Base-by-base conservation (phyloP, 2,888 invertebrate genomes). In the Cataglyphis cursor region DNA sequence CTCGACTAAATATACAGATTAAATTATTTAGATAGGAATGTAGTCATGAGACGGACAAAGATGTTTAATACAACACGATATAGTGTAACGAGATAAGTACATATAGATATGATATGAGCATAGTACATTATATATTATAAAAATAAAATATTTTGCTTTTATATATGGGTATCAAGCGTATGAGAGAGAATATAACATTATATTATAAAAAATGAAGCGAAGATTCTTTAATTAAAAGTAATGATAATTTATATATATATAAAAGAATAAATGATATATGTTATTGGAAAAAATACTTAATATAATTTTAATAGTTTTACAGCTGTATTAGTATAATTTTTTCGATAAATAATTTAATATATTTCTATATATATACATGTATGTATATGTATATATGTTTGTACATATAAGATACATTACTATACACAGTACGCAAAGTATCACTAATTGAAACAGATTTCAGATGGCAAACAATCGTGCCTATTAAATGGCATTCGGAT, bases 21-120 rank as follows among this genome's bases (percentile, higher is more conserved):
- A 24, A 54, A 75, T 75, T 54, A 62, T 76, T 65, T 54, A 76
- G 76, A 76, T 76, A 76, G 64, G 8, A 54, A n/a, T 38, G 24
- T 38, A 54, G 12, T 12, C 12, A 15, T 12, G 21, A 41, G 41
- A 66, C 57, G n/a, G 8, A 8, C n/a, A 31, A 5, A 65, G 64
- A 28, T 70, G 70, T 61, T 68, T 61, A 70, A 70, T 35, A 44
- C 21, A 59, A 59, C 1, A 59, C 1, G 78, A 68, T 48, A 48
- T n/a, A 78, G 28, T 65, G n/a, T 51, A 65, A 28, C 24, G 38
- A 21, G 44, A 59, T 21, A 44, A 59, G 21, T 59, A 24, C n/a
- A 8, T 21, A 59, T 10, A 12, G 21, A 76, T 65, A 54, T 41
- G 41, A 66, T 66, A 66, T 15, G 41, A 28, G 28, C 41, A 48